Percentiles rank a stretch among this genome's conserved stretches.
Conservation (phyloP, 2,797 vertebrate genomes). For the Ataeniobius toweri region DNA sequence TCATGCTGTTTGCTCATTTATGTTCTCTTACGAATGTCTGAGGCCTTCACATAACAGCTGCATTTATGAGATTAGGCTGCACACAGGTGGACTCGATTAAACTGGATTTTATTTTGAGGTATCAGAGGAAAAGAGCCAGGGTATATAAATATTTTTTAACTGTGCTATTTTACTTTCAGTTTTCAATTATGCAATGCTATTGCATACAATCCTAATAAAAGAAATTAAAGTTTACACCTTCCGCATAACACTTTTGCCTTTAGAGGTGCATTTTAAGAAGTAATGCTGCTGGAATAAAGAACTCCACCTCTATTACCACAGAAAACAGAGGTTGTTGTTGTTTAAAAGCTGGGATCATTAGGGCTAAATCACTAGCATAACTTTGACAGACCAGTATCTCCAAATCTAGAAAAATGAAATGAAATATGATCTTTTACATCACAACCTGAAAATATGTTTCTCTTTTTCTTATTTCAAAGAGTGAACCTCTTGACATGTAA, state of each 20-base stretch:
- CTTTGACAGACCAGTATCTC: neutral
- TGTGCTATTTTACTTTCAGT: too few species aligned
- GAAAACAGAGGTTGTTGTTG: too few species aligned
- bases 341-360: neutral
- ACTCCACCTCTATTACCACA: too few species aligned
- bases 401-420: neutral
- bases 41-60: neutral
- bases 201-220: neutral
- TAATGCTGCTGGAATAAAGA: neutral
- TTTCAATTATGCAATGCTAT: neutral
- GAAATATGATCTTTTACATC: neutral
- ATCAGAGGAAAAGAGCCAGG: neutral
- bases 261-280: neutral
- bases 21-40: neutral
- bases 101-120: neutral
- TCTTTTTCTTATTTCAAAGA: neutral
- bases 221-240: neutral
- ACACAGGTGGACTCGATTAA: neutral
- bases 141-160: neutral
- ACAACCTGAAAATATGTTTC: neutral
- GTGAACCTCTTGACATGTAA: conserved; percentile 5
- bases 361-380: conserved; percentile 2
- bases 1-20: neutral
- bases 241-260: neutral
- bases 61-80: neutral